Evolutionary conservation across 2,888 invertebrate species (phyloP).

Genomic region (Gymnoscelis rufifasciata): DNA sequence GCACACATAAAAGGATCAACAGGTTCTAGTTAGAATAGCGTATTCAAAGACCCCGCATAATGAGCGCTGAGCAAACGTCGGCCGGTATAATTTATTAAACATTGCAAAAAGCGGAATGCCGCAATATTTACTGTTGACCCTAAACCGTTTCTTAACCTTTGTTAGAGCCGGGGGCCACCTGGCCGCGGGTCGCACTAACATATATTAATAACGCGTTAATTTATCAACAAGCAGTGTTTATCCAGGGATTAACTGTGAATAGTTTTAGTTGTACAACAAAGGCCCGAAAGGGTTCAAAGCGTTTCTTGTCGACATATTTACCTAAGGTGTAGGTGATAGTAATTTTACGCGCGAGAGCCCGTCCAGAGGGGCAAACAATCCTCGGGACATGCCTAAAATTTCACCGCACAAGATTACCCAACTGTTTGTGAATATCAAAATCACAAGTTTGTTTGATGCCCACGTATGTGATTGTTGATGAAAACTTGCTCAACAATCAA

Average conservation of each 20-base stretch:
- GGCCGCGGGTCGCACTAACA: slow-evolving; percentile 70
- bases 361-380: slow-evolving; percentile 59
- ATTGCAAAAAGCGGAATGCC: slow-evolving; percentile 62
- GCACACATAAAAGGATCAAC: slow-evolving; percentile 35
- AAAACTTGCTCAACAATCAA: slow-evolving; percentile 42
- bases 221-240: slow-evolving; percentile 78
- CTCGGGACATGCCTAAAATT: slow-evolving; percentile 57
- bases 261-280: slow-evolving; percentile 79
- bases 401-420: slow-evolving; percentile 46
- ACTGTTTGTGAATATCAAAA: slow-evolving; percentile 53
- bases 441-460: slow-evolving; percentile 55
- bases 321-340: slow-evolving; percentile 77
- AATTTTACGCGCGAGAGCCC: slow-evolving; percentile 76
- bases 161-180: slow-evolving; percentile 72
- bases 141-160: slow-evolving; percentile 72
- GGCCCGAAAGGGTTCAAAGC: slow-evolving; percentile 77
- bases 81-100: slow-evolving; percentile 59
- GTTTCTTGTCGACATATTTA: slow-evolving; percentile 79
- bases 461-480: slow-evolving; percentile 42
- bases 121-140: slow-evolving; percentile 71
- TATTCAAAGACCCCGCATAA: slow-evolving; percentile 42
- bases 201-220: slow-evolving; percentile 79
- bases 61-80: slow-evolving; percentile 53
- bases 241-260: slow-evolving; percentile 78
- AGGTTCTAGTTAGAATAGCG: slow-evolving; percentile 35